Evolutionary conservation across 2,797 vertebrate species (phyloP), one percentile per base, ranked within the genome.

Genomic region (Nasua narica): DNA sequence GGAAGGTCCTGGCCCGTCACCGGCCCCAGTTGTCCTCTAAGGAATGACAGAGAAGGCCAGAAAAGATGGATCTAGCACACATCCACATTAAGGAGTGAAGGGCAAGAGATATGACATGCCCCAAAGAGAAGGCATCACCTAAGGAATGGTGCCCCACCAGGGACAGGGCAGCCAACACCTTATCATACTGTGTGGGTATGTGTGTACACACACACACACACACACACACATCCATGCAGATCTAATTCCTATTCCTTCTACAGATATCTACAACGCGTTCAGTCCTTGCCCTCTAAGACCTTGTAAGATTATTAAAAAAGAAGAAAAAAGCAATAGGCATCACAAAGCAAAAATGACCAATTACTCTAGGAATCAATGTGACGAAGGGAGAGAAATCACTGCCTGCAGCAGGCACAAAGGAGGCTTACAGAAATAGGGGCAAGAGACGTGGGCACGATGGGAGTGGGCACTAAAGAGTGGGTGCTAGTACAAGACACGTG

Each of bases 201-300:
- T 3, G 23, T 15, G 7, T 10, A 37, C 5, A 37, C 6, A 21
- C 8, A 40, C 1, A 32, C 1, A 10, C 2, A 7, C 15, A 43
- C 1, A 27, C 40, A 18, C 19, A 40, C 76, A 52, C 5, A 27
- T 5, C 5, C 23, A 9, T 18, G 27, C 70, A 46, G 27, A 48
- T 74, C 15, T 74, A 74, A 74, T 15, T 48, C 72, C 43, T 48
- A 74, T 43, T 74, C 27, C 43, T 46, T 74, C 25, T 29, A 46
- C 72, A 74, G 27, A 32, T 48, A 43, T 19, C 76, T 13, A 50
- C 2, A 27, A 76, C 50, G 72, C 43, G n/a, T 27, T 54, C 23
- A 32, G 69, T 37, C 23, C 21, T 85, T 94, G 43, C 5, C 86
- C 82, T 96, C 60, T 14, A 54, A 16, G 54, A 92, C 58, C 48